Conservation (phyloP, 1,140 invertebrate species). For the Eubasilissa regina region DNA sequence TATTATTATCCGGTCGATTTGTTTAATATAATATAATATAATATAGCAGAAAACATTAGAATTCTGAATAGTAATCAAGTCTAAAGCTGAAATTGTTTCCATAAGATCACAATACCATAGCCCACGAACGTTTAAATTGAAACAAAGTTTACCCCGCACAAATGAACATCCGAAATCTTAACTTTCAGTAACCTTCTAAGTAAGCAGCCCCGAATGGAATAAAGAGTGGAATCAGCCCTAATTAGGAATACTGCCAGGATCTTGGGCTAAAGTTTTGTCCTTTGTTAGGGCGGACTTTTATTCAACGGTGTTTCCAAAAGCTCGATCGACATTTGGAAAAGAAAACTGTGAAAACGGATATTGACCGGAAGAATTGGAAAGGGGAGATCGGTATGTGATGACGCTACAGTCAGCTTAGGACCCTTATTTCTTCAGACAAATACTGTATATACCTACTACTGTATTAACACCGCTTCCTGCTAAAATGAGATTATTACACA, state of each 20-base stretch:
- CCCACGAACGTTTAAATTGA: constrained; percentile 32
- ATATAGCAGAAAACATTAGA: too few relatives aligned
- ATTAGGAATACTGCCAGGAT: constrained; percentile 28
- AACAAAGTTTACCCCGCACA: constrained; percentile 23
- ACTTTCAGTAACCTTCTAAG: constrained; percentile 29
- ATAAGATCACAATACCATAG: constrained; percentile 13
- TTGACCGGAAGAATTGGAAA: not conserved
- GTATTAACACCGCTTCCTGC: too few relatives aligned
- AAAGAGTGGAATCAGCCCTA: constrained; percentile 34
- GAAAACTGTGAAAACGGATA: not conserved
- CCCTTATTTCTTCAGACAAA: too few relatives aligned
- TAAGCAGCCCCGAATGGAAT: constrained; percentile 28
- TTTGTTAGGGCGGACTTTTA: constrained; percentile 32
- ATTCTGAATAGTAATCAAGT: not conserved
- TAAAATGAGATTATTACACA: too few relatives aligned
- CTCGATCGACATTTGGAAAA: not conserved
- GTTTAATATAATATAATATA: too few relatives aligned
- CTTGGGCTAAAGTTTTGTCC: constrained; percentile 20
- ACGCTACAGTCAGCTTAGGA: too few relatives aligned
- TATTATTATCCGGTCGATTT: too few relatives aligned
- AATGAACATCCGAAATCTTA: constrained; percentile 36
- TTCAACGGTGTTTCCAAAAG: constrained; percentile 7
- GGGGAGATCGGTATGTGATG: not conserved
- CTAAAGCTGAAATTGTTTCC: constrained; percentile 7
- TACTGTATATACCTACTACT: too few relatives aligned